Evolutionary conservation across 2,113 vertebrate species (phyloP), one percentile per base, ranked within the genome.

Genomic region (Rana temporaria): DNA sequence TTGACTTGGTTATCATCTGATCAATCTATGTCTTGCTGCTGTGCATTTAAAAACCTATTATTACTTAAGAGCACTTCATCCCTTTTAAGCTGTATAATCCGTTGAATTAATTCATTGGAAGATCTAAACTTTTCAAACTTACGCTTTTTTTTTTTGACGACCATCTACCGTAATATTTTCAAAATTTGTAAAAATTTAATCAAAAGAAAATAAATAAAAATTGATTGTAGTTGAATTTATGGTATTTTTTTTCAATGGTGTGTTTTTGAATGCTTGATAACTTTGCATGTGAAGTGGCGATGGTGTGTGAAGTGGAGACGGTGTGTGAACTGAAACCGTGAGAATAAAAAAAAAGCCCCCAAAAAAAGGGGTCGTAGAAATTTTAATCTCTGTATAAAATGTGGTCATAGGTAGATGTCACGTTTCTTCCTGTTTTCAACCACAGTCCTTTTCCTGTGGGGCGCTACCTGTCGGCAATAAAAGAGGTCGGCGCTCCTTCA

Each of bases 371-470:
- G 42, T 48, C 22, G 26, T 17, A 32, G 22, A 78, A 52, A 78
- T 65, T n/a, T 30, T 64, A 64, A 52, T 76, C 57, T 62, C 18
- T 24, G n/a, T 12, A 38, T 42, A 76, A 57, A 14, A 63, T 62
- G 42, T 76, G 34, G 32, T 59, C 30, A 48, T 76, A 76, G 42
- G 42, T 48, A 48, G 56, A 42, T 68, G 26, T 42, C 5, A 70
- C 30, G 79, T 81, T 64, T 42, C 57, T 64, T 73, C 57, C 52
- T 65, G 18, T 48, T 52, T 20, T 60, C 60, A 53, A 73, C 68
- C 79, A 65, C 59, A 73, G 26, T 56, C 22, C 4, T 71, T 81
- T 72, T 72, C 24, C 79, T 64, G 60, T 73, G 60, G 22, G 30
- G 26, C 34, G 60, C 48, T 67, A 78, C 57, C 22, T 65, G 24